A percentile compares a stretch with the other conserved stretches of the same genome.
These are phyloP conservation scores for Drosophila ogumai DNA, from an alignment of 1,140 invertebrate genomes.

Conservation along the genomic window DNA sequence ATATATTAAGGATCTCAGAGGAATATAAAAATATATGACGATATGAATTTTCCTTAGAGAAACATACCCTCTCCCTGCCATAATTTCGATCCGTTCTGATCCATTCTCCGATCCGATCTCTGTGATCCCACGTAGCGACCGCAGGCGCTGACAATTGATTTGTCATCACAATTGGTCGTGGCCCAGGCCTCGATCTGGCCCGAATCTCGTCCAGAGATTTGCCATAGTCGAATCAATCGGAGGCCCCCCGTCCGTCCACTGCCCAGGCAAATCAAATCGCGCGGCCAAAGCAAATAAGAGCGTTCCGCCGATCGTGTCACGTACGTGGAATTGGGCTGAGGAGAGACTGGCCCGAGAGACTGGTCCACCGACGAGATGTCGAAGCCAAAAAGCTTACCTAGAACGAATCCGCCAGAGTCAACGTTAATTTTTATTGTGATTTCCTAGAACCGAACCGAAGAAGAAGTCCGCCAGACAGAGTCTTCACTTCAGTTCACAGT, in stretches of 20 bases:
- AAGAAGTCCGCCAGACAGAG: neutral
- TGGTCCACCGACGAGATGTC: slow-evolving; percentile 8
- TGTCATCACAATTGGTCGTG: slow-evolving; percentile 66
- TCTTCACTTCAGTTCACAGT: slow-evolving; percentile 5
- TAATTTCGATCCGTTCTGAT: neutral
- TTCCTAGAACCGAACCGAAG: slow-evolving; percentile 71
- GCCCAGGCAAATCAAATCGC: slow-evolving; percentile 40
- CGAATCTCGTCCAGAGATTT: slow-evolving; percentile 45
- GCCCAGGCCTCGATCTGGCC: slow-evolving; percentile 6
- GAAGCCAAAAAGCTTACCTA: slow-evolving; percentile 67
- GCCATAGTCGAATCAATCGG: slow-evolving; percentile 69
- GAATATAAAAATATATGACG: neutral
- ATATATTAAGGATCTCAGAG: neutral
- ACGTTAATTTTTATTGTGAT: slow-evolving; percentile 83
- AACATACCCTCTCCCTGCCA: neutral
- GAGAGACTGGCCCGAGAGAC: neutral
- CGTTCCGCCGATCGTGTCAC: slow-evolving; percentile 69
- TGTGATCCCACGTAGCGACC: slow-evolving; percentile 34
- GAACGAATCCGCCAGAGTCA: slow-evolving; percentile 72
- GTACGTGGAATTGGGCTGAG: slow-evolving; percentile 80
- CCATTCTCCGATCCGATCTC: slow-evolving; percentile 2
- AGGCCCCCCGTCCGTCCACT: neutral
- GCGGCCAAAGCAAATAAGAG: slow-evolving; percentile 43
- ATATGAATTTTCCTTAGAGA: neutral
- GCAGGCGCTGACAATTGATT: slow-evolving; percentile 65